These are phyloP conservation scores for Antechinus stuartii DNA, from an alignment of 2,113 vertebrate genomes.

Conservation along the genomic window DNA sequence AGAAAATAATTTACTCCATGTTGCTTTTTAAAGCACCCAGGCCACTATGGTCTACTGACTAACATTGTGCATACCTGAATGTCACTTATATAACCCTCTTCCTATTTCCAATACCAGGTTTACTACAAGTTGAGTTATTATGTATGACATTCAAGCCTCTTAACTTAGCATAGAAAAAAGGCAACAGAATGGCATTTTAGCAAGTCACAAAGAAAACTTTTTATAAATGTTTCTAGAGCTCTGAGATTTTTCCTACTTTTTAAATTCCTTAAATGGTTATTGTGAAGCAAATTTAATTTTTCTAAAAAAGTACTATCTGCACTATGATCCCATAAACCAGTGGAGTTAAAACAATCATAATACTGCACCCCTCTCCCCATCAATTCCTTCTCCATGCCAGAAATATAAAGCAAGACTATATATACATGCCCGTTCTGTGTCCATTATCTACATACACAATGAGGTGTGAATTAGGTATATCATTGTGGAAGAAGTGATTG, in stretches of 20 bases:
- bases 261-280: constrained; percentile 58
- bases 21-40: constrained; percentile 88
- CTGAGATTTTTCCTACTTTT: constrained; percentile 62
- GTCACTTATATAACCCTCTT: constrained; percentile 79
- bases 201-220: constrained; percentile 82
- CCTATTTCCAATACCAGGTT: constrained; percentile 83
- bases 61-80: constrained; percentile 83
- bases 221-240: constrained; percentile 77
- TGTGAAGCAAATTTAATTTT: constrained; percentile 29
- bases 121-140: constrained; percentile 80
- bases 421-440: constrained; percentile 18
- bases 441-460: constrained; percentile 17
- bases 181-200: constrained; percentile 83
- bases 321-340: constrained; percentile 56
- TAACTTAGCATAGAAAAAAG: constrained; percentile 81
- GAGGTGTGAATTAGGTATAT: background rate
- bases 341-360: constrained; percentile 43
- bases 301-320: constrained; percentile 30
- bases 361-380: background rate
- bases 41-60: constrained; percentile 85
- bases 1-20: constrained; percentile 74
- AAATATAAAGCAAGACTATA: constrained; percentile 21
- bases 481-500: background rate
- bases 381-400: background rate
- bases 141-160: constrained; percentile 82